phyloP scores from a whole-genome alignment of 2,888 invertebrate genomes.

The Allacma fusca region DNA sequence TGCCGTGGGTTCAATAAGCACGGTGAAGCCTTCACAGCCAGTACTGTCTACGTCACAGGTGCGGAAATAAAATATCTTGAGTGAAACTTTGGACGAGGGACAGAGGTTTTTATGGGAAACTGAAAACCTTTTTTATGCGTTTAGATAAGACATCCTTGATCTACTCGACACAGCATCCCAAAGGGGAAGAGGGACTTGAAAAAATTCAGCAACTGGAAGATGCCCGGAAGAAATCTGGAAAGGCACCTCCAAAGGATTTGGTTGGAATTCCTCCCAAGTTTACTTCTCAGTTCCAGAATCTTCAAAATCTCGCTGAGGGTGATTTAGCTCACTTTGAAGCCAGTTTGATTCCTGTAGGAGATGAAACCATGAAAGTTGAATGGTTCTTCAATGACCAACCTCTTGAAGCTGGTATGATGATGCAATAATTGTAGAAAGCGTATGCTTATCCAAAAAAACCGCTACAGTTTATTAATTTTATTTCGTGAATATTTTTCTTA shows the following conservation, averaged over 20 bases:
- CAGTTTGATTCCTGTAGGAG: constrained; percentile 90
- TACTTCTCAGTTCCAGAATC: constrained; percentile 71
- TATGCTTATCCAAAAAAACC: background rate
- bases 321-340: constrained; percentile 98
- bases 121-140: constrained; percentile 25
- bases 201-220: constrained; percentile 91
- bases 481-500: background rate
- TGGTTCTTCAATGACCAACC: constrained; percentile 90
- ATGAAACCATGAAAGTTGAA: constrained; percentile 92
- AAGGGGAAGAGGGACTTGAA: constrained; percentile 90
- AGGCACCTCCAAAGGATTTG: constrained; percentile 74
- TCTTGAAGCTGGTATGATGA: constrained; percentile 85
- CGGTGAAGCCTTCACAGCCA: constrained; percentile 91
- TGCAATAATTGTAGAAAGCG: background rate
- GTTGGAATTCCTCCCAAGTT: constrained; percentile 87
- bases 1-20: constrained; percentile 87
- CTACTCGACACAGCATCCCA: constrained; percentile 91
- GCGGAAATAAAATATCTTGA: constrained; percentile 62
- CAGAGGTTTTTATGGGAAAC: background rate
- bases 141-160: constrained; percentile 74
- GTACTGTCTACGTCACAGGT: constrained; percentile 83
- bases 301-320: constrained; percentile 43
- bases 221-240: constrained; percentile 77
- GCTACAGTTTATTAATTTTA: background rate
- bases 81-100: background rate